Conservation (phyloP, 2,113 vertebrate genomes). For the Odontophorus gujanensis region DNA sequence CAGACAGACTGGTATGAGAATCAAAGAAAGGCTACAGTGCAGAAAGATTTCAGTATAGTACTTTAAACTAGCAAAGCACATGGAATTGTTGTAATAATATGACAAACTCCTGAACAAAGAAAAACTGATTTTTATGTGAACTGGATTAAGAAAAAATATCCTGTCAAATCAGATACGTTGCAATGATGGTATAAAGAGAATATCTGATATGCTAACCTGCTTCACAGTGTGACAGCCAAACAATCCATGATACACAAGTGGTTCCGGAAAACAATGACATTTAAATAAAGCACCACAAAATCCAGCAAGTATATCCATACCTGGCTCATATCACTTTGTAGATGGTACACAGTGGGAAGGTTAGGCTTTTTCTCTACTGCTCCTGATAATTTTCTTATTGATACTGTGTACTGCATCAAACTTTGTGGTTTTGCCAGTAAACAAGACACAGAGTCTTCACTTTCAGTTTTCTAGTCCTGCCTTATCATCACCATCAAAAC, state of each 20-base stretch:
- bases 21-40: background rate
- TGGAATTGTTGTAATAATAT: background rate
- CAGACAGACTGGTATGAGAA: background rate
- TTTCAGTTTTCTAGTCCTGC: background rate
- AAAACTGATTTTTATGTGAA: slow-evolving; percentile 22
- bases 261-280: background rate
- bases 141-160: background rate
- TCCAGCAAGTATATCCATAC: background rate
- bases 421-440: background rate
- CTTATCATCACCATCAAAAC: background rate
- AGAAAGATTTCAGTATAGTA: background rate
- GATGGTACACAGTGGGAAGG: background rate
- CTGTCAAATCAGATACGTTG: background rate
- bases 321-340: background rate
- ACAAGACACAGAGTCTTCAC: background rate
- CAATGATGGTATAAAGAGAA: background rate
- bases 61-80: background rate
- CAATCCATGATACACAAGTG: background rate
- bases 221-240: background rate
- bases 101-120: background rate
- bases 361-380: background rate
- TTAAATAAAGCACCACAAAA: background rate
- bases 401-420: fast-evolving
- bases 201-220: background rate
- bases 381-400: background rate